A percentile compares a stretch with the other conserved stretches of the same genome.
Conservation (phyloP, 2,797 vertebrate genomes). For the Hyperoplus lanceolatus region DNA sequence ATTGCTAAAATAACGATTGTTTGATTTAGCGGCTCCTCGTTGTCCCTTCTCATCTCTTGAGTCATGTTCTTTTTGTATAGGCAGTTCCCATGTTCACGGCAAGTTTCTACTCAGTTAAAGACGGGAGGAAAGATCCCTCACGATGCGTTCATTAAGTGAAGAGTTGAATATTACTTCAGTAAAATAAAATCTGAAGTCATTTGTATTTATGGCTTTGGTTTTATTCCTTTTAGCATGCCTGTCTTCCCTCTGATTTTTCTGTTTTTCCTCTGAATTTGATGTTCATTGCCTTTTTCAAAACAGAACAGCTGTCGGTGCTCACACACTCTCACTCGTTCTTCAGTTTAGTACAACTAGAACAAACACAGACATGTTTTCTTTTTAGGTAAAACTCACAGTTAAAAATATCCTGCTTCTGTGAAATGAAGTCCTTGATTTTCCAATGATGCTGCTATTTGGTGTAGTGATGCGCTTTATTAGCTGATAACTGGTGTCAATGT, state of each 20-base stretch:
- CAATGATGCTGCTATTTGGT: conserved; percentile 20
- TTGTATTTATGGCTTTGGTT: no score
- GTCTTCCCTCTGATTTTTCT: conserved; percentile 35
- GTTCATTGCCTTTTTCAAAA: conserved; percentile 29
- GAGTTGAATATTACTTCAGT: no score
- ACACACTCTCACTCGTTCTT: conserved; percentile 9
- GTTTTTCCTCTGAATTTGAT: conserved; percentile 39
- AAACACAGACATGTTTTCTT: conserved; percentile 37
- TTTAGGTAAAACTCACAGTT: conserved; percentile 26
- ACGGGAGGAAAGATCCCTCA: no score
- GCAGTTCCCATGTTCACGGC: conserved; percentile 2
- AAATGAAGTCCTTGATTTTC: conserved; percentile 19
- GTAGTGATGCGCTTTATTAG: neutral
- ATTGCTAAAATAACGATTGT: neutral
- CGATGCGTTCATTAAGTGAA: no score
- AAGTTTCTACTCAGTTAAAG: neutral
- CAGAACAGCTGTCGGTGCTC: conserved; percentile 22
- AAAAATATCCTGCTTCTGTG: conserved; percentile 22
- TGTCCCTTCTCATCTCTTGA: conserved; percentile 5
- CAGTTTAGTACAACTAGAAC: conserved; percentile 22
- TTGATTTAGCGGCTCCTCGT: neutral
- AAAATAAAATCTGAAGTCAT: no score
- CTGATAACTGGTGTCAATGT: neutral
- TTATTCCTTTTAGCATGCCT: conserved; percentile 12
- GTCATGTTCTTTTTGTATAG: conserved; percentile 15